Evolutionary conservation across 2,113 vertebrate genomes (phyloP).

Genomic region (Mionectes macconnelli): DNA sequence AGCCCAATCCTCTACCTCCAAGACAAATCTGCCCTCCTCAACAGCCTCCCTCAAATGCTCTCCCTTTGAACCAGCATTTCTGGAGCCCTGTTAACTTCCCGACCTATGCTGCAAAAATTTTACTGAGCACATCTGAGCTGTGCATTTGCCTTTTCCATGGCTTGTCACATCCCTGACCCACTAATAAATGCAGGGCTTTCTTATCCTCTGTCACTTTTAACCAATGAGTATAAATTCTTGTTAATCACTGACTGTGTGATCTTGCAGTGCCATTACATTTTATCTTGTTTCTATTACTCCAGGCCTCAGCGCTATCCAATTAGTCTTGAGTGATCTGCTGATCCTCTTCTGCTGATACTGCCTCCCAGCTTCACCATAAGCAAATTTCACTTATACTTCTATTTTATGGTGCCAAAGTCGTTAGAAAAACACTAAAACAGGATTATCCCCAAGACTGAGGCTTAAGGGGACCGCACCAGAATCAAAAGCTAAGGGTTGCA

Average conservation of each 20-base stretch:
- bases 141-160: background rate
- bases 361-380: slow-evolving; percentile 43
- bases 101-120: background rate
- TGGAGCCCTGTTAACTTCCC: background rate
- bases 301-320: slow-evolving; percentile 46
- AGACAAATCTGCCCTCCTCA: background rate
- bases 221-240: slow-evolving; percentile 17
- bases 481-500: background rate
- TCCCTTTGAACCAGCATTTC: background rate
- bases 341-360: slow-evolving; percentile 20
- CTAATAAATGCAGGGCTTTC: slow-evolving; percentile 22
- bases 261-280: slow-evolving; percentile 40
- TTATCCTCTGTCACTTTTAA: slow-evolving; percentile 44
- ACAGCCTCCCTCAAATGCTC: background rate
- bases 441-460: slow-evolving; percentile 18
- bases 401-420: background rate
- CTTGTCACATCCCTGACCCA: background rate
- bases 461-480: background rate
- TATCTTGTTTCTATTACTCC: slow-evolving; percentile 61
- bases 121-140: background rate
- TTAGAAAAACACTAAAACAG: slow-evolving; percentile 19
- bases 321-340: slow-evolving; percentile 58
- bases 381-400: background rate
- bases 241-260: slow-evolving; percentile 58
- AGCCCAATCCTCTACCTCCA: rapidly evolving